Percentiles rank a stretch among this genome's conserved stretches.
phyloP scores from a whole-genome alignment of 2,113 vertebrate genomes.

The Felis catus region DNA sequence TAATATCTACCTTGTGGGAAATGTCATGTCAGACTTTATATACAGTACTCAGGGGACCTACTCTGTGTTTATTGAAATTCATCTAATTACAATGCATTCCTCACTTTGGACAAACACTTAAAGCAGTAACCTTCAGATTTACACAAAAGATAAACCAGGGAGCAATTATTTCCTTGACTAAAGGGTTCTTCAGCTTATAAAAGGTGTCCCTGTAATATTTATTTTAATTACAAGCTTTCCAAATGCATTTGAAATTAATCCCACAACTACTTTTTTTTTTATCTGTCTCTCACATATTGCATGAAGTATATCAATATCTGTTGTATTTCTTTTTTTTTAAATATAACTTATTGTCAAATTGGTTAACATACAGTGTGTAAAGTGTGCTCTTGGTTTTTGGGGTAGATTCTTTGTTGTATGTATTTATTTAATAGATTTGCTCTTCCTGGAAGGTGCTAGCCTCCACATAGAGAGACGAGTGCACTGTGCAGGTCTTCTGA shows the following conservation, averaged over 20 bases:
- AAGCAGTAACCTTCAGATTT: conserved; percentile 10
- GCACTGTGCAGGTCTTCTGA: neutral
- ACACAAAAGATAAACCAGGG: conserved; percentile 35
- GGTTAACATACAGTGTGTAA: too few relatives aligned
- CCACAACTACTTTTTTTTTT: neutral
- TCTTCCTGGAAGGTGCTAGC: neutral
- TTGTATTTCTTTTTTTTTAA: neutral
- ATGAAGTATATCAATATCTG: neutral
- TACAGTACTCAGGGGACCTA: neutral
- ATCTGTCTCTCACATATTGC: neutral
- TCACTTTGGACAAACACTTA: neutral
- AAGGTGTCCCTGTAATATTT: neutral
- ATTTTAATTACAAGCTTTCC: neutral
- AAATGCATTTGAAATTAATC: neutral
- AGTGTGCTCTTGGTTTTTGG: too few relatives aligned
- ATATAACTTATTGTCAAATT: too few relatives aligned
- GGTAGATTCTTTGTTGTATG: neutral
- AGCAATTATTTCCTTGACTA: conserved; percentile 36
- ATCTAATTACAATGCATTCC: conserved; percentile 42
- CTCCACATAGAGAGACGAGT: neutral
- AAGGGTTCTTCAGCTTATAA: conserved; percentile 24
- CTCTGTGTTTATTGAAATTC: neutral
- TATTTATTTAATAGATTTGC: neutral
- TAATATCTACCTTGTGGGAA: neutral
- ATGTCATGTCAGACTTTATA: neutral